Evolutionary conservation across 2,888 invertebrate genomes (phyloP).

Genomic region (Gonocerus acuteangulatus): DNA sequence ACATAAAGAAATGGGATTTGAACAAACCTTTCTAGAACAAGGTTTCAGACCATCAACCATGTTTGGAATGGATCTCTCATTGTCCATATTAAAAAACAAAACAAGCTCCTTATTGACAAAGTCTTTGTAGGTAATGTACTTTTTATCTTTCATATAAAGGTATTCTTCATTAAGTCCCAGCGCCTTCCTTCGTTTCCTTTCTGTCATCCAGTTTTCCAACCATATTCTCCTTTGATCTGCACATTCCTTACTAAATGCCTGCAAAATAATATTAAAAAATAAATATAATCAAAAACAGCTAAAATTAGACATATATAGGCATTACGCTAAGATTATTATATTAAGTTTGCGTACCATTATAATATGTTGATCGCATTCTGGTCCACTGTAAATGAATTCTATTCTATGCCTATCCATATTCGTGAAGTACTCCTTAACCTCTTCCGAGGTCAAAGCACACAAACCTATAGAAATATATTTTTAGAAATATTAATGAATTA

Average conservation of each 20-base stretch:
- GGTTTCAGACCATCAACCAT: conserved; percentile 90
- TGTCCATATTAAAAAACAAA: conserved; percentile 91
- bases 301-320: background rate
- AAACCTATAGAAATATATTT: conserved; percentile 55
- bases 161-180: conserved; percentile 80
- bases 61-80: conserved; percentile 74
- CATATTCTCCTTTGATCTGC: conserved; percentile 94
- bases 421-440: conserved; percentile 97
- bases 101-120: conserved; percentile 94
- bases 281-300: conserved; percentile 2
- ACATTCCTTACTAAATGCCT: conserved; percentile 89
- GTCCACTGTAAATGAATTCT: conserved; percentile 75
- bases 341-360: conserved; percentile 50
- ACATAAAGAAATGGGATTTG: too few species aligned
- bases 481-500: too few species aligned
- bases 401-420: conserved; percentile 93
- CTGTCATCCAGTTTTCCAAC: conserved; percentile 93
- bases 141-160: conserved; percentile 84
- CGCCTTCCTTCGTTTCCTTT: conserved; percentile 73
- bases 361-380: conserved; percentile 86
- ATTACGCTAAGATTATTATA: background rate
- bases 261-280: conserved; percentile 28
- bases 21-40: conserved; percentile 72
- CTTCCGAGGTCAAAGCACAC: conserved; percentile 97
- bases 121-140: conserved; percentile 72